phyloP scores from a whole-genome alignment of 2,888 invertebrate genomes.

The Sisyra nigra region DNA sequence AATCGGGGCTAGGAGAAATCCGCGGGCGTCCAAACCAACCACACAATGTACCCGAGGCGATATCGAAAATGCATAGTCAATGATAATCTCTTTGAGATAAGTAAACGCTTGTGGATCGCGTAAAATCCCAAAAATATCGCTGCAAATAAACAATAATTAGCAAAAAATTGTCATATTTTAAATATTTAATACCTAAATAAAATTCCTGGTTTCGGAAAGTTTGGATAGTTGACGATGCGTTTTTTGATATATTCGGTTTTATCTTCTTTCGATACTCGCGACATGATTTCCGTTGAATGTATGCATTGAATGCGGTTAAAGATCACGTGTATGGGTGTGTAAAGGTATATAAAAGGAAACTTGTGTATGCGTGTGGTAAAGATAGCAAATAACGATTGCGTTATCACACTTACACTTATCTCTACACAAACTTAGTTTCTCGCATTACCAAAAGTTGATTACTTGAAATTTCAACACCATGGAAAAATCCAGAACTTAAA shows the following conservation, averaged over 20 bases:
- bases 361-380: too few relatives aligned
- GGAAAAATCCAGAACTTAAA: too few relatives aligned
- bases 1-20: constrained; percentile 82
- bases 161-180: too few relatives aligned
- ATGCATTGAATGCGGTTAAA: too few relatives aligned
- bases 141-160: too few relatives aligned
- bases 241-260: constrained; percentile 44
- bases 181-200: constrained; percentile 81
- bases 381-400: too few relatives aligned
- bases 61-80: constrained; percentile 40
- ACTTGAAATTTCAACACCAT: too few relatives aligned
- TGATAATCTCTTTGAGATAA: constrained; percentile 53
- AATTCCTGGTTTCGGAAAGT: constrained; percentile 79
- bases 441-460: too few relatives aligned
- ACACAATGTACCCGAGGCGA: constrained; percentile 54
- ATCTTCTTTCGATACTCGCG: constrained; percentile 16
- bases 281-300: neutral
- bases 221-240: constrained; percentile 49
- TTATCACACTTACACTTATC: too few relatives aligned
- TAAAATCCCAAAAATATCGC: constrained; percentile 85
- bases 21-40: constrained; percentile 82
- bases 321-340: too few relatives aligned
- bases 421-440: too few relatives aligned
- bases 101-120: constrained; percentile 52
- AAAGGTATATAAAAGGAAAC: too few relatives aligned